phyloP scores from a whole-genome alignment of 2,888 invertebrate species.

The Dryobota labecula region DNA sequence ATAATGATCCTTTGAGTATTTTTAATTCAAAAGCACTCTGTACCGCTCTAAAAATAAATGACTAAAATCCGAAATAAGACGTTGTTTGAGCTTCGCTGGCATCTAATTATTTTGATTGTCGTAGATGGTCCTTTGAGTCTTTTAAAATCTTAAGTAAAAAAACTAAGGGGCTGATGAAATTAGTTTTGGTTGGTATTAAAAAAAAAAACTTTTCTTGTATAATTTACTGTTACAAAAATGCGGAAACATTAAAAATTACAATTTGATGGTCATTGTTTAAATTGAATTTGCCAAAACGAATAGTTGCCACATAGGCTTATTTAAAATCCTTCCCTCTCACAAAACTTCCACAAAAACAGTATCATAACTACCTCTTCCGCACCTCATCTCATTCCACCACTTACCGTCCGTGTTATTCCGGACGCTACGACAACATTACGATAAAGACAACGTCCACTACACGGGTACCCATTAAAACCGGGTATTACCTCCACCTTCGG shows the following conservation, averaged over 20 bases:
- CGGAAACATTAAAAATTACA: background rate
- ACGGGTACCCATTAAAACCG: slow-evolving; percentile 63
- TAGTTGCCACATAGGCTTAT: too few species aligned
- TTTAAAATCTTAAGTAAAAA: background rate
- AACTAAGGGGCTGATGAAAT: background rate
- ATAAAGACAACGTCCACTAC: slow-evolving; percentile 66
- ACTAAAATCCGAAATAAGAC: background rate
- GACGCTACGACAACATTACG: slow-evolving; percentile 41
- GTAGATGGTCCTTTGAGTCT: background rate
- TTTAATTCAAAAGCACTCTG: background rate
- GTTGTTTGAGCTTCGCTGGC: background rate
- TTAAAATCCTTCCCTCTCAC: too few species aligned
- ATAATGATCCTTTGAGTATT: background rate
- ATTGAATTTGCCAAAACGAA: too few species aligned
- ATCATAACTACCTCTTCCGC: too few species aligned
- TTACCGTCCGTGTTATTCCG: slow-evolving; percentile 48
- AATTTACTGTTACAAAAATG: background rate
- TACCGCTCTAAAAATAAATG: background rate
- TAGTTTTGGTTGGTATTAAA: too few species aligned
- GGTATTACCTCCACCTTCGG: slow-evolving; percentile 46
- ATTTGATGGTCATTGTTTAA: too few species aligned
- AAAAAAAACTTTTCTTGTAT: background rate
- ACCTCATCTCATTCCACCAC: slow-evolving; percentile 40
- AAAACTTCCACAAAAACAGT: too few species aligned
- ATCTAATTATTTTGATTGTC: slow-evolving; percentile 9